A percentile compares a stretch with the other conserved stretches of the same genome.
These are phyloP conservation scores for Tenthredo livida DNA, from an alignment of 2,888 invertebrate genomes.

Conservation along the genomic window DNA sequence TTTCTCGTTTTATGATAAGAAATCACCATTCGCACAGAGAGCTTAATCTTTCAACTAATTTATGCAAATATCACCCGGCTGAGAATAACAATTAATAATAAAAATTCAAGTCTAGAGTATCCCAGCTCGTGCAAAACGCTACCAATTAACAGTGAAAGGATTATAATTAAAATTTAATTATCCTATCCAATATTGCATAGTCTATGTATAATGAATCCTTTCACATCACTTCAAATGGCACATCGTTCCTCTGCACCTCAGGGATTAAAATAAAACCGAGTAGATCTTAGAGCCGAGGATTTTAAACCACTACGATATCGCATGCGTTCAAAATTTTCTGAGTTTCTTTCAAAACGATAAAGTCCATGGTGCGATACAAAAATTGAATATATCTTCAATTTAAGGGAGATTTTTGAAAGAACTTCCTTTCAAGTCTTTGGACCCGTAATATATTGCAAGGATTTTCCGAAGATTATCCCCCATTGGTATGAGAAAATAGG, in stretches of 20 bases:
- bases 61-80: neutral
- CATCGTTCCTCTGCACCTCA: neutral
- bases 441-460: slow-evolving; percentile 4
- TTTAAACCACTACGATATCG: neutral
- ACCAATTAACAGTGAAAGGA: neutral
- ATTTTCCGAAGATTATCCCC: slow-evolving; percentile 26
- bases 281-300: neutral
- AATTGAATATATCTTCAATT: neutral
- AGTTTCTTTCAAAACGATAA: too few species aligned
- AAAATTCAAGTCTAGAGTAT: neutral
- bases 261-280: neutral
- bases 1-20: neutral
- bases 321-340: neutral
- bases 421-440: neutral
- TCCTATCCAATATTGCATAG: neutral
- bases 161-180: slow-evolving; percentile 17
- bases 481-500: slow-evolving; percentile 59
- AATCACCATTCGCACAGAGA: neutral
- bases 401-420: neutral
- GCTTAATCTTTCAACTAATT: slow-evolving; percentile 4
- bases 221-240: neutral
- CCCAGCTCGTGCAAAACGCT: slow-evolving; percentile 1
- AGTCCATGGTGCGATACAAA: too few species aligned
- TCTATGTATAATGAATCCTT: neutral
- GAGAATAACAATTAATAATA: neutral